Evolutionary conservation across 2,113 vertebrate species (phyloP).

Genomic region (Eupsittula cactorum): DNA sequence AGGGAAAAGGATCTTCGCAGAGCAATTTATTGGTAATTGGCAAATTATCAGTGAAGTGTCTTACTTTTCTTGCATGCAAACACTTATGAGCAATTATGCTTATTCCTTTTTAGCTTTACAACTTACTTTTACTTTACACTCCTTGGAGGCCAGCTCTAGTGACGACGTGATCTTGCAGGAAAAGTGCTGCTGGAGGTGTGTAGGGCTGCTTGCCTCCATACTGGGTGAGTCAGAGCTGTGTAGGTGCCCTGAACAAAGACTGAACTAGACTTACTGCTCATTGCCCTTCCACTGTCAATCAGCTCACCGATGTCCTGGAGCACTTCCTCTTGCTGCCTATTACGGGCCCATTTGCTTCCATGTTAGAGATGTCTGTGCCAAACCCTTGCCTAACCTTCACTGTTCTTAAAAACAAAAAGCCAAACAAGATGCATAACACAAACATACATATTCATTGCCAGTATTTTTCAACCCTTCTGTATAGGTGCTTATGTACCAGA

Average conservation of each 20-base stretch:
- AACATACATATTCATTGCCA: background rate
- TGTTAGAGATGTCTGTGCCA: background rate
- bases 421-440: background rate
- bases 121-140: background rate
- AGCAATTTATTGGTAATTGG: background rate
- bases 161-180: background rate
- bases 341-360: background rate
- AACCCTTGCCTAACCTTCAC: background rate
- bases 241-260: background rate
- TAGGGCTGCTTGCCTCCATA: background rate
- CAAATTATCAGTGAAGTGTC: background rate
- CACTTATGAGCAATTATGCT: background rate
- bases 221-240: fast-evolving
- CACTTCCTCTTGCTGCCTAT: background rate
- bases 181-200: background rate
- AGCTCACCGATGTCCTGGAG: background rate
- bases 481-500: background rate
- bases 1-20: background rate
- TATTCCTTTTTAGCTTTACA: constrained; percentile 5
- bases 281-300: background rate
- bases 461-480: background rate
- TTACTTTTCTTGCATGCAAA: background rate
- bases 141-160: background rate
- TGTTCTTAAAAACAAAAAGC: background rate
- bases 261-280: background rate